Evolutionary conservation across 2,113 vertebrate species (phyloP), one percentile per base, ranked within the genome.

Genomic region (Gadus chalcogrammus): DNA sequence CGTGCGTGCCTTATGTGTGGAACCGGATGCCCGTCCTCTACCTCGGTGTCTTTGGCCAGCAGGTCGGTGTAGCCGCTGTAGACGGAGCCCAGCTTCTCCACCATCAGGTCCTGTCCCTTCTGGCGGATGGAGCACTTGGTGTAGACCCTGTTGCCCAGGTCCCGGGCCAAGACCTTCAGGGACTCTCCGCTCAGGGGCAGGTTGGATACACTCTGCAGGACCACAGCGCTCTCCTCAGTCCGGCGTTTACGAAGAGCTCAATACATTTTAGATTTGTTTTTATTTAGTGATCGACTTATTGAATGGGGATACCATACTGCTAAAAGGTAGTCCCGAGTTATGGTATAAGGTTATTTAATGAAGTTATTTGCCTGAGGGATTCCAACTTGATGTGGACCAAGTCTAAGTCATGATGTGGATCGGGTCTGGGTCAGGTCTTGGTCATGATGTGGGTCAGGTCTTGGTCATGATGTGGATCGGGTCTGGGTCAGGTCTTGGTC

Each of bases 171-270:
- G 15, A 82, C 35, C 55, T 87, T 65, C 64, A 99, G 84, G 0
- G 94, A 91, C 35, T 95, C 92, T 2, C 97, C 97, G 42, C 91
- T 95, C 0, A 93, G 88, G 0, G 94, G 91, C 52, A 99, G 59
- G 5, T 35, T 88, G 76, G 83, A 67, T 72, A 98, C 75, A 64
- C 81, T 63, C 96, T 98, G 88, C 61, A 74, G 2, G 52, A 11
- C 1, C 38, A 55, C 60, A 70, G 15, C 76, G 63, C 6, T 38
- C 6, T 35, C 31, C 31, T 35, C 31, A 4, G 6, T 35, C 31
- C 5, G 3, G 5, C 28, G 3, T 31, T 35, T 7, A 35, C 4
- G 31, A 24, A 24, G 24, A 24, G 24, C 24, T 24, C 24, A 5
- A 35, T 35, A 5, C 4, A 35, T 35, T 35, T 35, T 35, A 35